A percentile compares a stretch with the other conserved stretches of the same genome.
Evolutionary conservation across 92 coral and sea anemone genomes (phyloP).

Genomic region (Paragorgia papillata): DNA sequence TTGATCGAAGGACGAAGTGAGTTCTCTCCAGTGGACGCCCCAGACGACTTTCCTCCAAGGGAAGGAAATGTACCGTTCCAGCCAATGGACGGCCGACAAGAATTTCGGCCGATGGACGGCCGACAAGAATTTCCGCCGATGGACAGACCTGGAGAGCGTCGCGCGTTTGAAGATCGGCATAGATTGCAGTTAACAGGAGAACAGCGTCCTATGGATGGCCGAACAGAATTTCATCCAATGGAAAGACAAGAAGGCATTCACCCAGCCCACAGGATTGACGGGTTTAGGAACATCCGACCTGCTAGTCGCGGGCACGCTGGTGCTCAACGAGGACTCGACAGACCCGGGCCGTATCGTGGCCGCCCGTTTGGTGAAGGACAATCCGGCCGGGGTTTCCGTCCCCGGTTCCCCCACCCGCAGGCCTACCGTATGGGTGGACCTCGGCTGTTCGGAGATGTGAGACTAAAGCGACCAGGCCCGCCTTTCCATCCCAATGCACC

Average conservation of each 20-base stretch:
- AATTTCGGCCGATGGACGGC: neutral
- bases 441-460: neutral
- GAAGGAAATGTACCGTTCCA: neutral
- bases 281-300: neutral
- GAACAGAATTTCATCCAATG: neutral
- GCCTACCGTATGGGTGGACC: neutral
- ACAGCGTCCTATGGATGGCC: neutral
- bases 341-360: constrained; percentile 24
- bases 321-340: neutral
- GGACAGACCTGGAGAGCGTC: neutral
- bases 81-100: neutral
- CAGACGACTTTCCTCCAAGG: constrained; percentile 2
- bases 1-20: constrained; percentile 9
- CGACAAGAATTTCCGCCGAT: neutral
- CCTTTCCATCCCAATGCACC: constrained; percentile 11
- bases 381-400: constrained; percentile 3
- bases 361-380: neutral
- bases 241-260: neutral
- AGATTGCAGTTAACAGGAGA: neutral
- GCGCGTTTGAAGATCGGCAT: neutral
- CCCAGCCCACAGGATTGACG: constrained; percentile 1
- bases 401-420: constrained; percentile 15
- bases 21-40: neutral
- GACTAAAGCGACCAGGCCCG: constrained; percentile 33
- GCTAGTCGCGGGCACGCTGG: constrained; percentile 12